phyloP scores from a whole-genome alignment of 2,797 vertebrate species.

The Fratercula arctica region DNA sequence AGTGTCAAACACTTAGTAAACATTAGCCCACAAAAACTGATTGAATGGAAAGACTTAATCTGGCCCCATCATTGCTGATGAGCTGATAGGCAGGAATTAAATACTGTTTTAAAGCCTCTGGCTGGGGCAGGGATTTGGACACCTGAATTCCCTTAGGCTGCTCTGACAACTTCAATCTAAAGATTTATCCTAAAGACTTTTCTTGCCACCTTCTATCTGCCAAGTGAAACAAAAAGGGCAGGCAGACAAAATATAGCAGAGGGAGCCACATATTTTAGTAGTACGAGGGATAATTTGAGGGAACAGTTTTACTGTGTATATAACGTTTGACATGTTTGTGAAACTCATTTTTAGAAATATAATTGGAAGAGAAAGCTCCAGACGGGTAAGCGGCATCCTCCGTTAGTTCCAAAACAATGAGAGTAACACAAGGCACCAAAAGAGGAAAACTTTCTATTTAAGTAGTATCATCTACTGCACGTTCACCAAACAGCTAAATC shows the following conservation, averaged over 20 bases:
- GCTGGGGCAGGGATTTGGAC: slow-evolving; percentile 17
- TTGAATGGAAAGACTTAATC: slow-evolving; percentile 39
- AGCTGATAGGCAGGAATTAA: slow-evolving; percentile 48
- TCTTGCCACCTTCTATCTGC: not conserved
- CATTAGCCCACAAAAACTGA: not conserved
- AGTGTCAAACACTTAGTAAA: slow-evolving; percentile 17
- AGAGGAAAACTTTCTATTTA: not conserved
- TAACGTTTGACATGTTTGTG: not conserved
- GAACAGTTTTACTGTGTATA: not conserved
- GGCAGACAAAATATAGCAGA: not conserved
- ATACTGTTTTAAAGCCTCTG: slow-evolving; percentile 16
- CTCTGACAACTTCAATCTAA: slow-evolving; percentile 26
- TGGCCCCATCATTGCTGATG: not conserved
- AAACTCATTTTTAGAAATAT: not conserved
- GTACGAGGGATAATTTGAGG: not conserved
- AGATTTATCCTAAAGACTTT: slow-evolving; percentile 14
- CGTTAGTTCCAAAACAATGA: not conserved
- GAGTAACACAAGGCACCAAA: not conserved
- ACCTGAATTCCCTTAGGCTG: slow-evolving; percentile 35
- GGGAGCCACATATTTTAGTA: not conserved
- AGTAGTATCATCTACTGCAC: not conserved
- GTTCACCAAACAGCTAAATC: not conserved
- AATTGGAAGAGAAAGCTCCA: slow-evolving; percentile 25
- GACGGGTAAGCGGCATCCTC: not conserved
- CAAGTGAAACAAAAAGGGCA: slow-evolving; percentile 36